Percentiles rank a stretch among this genome's conserved stretches.
These are phyloP conservation scores for Argyra leucocephala DNA, from an alignment of 2,888 invertebrate genomes.

Conservation along the genomic window DNA sequence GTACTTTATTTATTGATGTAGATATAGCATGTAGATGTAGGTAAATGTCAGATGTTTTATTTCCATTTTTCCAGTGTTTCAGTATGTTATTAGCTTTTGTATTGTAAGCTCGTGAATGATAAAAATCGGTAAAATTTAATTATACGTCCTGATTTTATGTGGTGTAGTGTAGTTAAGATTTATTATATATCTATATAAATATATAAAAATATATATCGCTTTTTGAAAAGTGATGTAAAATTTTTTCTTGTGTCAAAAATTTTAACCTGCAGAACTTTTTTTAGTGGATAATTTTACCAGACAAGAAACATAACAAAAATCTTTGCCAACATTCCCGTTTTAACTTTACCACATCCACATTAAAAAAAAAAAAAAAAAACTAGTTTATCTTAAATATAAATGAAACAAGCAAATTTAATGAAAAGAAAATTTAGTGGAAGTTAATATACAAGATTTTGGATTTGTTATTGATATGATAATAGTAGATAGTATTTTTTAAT, in stretches of 20 bases:
- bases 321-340: slow-evolving; percentile 9
- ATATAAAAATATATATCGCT: neutral
- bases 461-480: slow-evolving; percentile 13
- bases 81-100: slow-evolving; percentile 3
- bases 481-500: neutral
- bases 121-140: neutral
- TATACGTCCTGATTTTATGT: neutral
- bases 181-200: no score
- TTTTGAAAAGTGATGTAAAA: neutral
- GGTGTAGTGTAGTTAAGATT: neutral
- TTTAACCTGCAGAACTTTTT: slow-evolving; percentile 21
- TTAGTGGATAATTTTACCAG: slow-evolving; percentile 13
- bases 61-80: slow-evolving; percentile 1
- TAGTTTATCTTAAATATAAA: neutral
- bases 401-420: neutral
- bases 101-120: neutral
- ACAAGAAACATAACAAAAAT: slow-evolving; percentile 16
- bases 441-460: slow-evolving; percentile 19
- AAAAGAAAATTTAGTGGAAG: neutral
- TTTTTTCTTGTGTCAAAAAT: slow-evolving; percentile 15
- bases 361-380: neutral
- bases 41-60: neutral
- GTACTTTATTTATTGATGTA: no score
- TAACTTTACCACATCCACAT: neutral
- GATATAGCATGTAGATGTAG: no score